Percentiles rank a stretch among this genome's conserved stretches.
phyloP scores from a whole-genome alignment of 1,140 invertebrate genomes.

The Halictus rubicundus region DNA sequence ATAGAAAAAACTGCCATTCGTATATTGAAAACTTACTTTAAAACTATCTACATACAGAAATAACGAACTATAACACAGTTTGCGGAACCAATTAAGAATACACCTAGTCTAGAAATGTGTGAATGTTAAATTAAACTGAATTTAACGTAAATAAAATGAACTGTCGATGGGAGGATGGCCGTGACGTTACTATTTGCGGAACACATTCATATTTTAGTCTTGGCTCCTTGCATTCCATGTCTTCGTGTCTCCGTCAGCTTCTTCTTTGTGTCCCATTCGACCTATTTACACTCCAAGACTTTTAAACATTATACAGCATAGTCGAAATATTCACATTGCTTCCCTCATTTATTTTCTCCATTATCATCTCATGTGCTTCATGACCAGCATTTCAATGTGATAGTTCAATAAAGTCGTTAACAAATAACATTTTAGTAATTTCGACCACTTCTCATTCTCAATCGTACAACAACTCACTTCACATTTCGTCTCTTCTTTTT shows the following conservation, averaged over 20 bases:
- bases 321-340: conserved; percentile 9
- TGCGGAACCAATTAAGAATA: conserved; percentile 52
- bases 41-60: conserved; percentile 51
- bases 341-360: conserved; percentile 28
- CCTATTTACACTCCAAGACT: conserved; percentile 54
- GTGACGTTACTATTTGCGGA: conserved; percentile 40
- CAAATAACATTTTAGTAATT: conserved; percentile 24
- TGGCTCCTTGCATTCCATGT: conserved; percentile 44
- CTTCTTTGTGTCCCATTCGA: conserved; percentile 42
- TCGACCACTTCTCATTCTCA: conserved; percentile 54
- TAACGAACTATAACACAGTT: conserved; percentile 51
- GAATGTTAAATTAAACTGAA: conserved; percentile 51
- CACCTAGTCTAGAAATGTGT: conserved; percentile 38
- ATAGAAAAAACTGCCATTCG: conserved; percentile 40
- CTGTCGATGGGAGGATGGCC: conserved; percentile 28
- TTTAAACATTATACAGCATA: conserved; percentile 30
- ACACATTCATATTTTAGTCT: conserved; percentile 54
- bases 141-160: conserved; percentile 56
- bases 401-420: conserved; percentile 47
- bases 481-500: not conserved
- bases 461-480: conserved; percentile 28
- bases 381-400: conserved; percentile 27
- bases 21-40: conserved; percentile 55
- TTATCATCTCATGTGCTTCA: conserved; percentile 19
- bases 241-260: conserved; percentile 47